phyloP scores from a whole-genome alignment of 37 sponge, comb jelly and placozoan species.

The Amphimedon queenslandica region DNA sequence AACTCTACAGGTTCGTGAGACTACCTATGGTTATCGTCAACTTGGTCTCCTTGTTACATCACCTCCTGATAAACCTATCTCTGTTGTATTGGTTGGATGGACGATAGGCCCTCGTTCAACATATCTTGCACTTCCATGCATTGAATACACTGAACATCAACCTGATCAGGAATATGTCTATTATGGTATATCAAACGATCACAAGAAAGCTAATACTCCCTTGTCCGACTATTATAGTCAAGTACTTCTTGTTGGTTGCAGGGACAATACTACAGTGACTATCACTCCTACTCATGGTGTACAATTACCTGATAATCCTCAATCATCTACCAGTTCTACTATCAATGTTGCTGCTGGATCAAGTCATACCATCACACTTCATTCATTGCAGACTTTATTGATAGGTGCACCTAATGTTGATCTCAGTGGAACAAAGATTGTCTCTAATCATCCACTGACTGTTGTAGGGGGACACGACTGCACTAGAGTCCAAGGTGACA shows the following conservation, averaged over 20 bases:
- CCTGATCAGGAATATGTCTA: background rate
- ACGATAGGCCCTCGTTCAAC: background rate
- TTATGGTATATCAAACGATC: background rate
- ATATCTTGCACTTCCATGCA: background rate
- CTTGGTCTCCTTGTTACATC: background rate
- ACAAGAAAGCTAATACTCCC: background rate
- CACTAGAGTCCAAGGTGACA: background rate
- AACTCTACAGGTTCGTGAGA: background rate
- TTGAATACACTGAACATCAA: no score
- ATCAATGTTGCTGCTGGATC: background rate
- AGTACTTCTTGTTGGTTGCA: background rate
- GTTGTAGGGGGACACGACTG: constrained; percentile 22
- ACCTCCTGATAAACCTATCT: background rate
- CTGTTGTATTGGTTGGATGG: background rate
- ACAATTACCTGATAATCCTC: background rate
- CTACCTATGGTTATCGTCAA: background rate
- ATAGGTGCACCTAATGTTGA: background rate
- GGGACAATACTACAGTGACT: background rate
- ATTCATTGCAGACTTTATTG: background rate
- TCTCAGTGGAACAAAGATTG: background rate
- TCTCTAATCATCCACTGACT: background rate
- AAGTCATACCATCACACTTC: background rate
- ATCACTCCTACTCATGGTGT: background rate
- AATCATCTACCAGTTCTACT: background rate
- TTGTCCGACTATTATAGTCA: background rate